Evolutionary conservation across 2,888 invertebrate species (phyloP).

Genomic region (Petrophora chlorosata): DNA sequence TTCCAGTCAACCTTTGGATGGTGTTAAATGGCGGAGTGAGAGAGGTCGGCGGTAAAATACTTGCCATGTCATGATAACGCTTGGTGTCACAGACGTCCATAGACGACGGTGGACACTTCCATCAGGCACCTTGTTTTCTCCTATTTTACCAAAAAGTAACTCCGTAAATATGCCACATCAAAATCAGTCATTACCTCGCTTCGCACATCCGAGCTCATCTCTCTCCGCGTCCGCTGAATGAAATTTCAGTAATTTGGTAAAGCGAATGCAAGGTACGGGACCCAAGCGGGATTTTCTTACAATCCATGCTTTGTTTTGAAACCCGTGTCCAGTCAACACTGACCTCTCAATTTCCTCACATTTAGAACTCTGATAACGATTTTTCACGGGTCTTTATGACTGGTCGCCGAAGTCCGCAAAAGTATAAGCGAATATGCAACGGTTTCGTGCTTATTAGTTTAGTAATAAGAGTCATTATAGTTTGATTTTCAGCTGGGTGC

Average conservation of each 20-base stretch:
- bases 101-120: too few species aligned
- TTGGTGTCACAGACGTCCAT: too few species aligned
- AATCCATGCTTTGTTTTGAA: constrained; percentile 74
- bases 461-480: constrained; percentile 52
- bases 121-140: too few species aligned
- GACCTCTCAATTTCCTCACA: constrained; percentile 23
- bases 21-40: too few species aligned
- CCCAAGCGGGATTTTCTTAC: constrained; percentile 78
- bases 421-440: constrained; percentile 44
- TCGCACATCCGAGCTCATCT: constrained; percentile 44
- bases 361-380: constrained; percentile 22
- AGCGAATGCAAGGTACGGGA: constrained; percentile 80
- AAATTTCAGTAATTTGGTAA: constrained; percentile 82
- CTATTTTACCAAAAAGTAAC: too few species aligned
- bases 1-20: too few species aligned
- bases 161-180: constrained; percentile 42
- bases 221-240: constrained; percentile 73
- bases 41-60: too few species aligned
- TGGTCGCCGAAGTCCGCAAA: constrained; percentile 50
- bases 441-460: constrained; percentile 43
- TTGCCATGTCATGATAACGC: too few species aligned
- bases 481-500: constrained; percentile 31
- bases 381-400: constrained; percentile 48
- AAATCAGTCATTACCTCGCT: constrained; percentile 31
- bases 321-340: constrained; percentile 27